Conservation (phyloP, 2,888 invertebrate species). For the Leptopilina syphax region DNA sequence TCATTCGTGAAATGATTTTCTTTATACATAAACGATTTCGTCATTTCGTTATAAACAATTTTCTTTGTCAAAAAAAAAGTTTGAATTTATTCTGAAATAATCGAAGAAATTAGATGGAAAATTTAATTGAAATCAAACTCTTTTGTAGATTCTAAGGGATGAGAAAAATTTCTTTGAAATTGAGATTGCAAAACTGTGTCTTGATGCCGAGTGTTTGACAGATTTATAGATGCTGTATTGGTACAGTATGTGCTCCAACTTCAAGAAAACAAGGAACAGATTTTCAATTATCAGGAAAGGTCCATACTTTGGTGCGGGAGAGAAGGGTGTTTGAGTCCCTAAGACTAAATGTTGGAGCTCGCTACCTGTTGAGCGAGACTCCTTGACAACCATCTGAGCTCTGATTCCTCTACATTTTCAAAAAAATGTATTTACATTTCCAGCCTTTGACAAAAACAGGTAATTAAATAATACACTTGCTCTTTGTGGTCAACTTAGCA, state of each 20-base stretch:
- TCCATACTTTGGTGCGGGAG: constrained; percentile 77
- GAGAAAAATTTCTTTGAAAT: background rate
- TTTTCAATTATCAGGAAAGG: constrained; percentile 72
- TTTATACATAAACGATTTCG: too few species aligned
- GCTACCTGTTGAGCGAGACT: constrained; percentile 71
- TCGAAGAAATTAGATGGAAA: background rate
- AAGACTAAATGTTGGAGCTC: constrained; percentile 71
- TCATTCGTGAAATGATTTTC: too few species aligned
- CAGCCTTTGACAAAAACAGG: constrained; percentile 74
- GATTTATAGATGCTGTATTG: constrained; percentile 62
- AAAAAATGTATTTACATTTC: constrained; percentile 76
- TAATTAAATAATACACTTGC: constrained; percentile 73
- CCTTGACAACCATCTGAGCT: constrained; percentile 76
- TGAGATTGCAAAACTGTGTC: constrained; percentile 42
- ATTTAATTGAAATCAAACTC: background rate
- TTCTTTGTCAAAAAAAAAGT: background rate
- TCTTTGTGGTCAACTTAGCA: constrained; percentile 74
- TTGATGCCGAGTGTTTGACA: constrained; percentile 58
- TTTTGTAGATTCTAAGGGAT: background rate
- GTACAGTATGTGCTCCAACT: constrained; percentile 67
- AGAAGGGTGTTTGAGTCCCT: constrained; percentile 75
- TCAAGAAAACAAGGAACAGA: constrained; percentile 68
- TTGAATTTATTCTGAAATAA: background rate
- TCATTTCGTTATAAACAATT: too few species aligned
- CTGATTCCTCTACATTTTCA: constrained; percentile 77